Percentiles rank a stretch among this genome's conserved stretches.
Conservation (phyloP, 2,888 invertebrate genomes). For the Xanthorhoe spadicearia region DNA sequence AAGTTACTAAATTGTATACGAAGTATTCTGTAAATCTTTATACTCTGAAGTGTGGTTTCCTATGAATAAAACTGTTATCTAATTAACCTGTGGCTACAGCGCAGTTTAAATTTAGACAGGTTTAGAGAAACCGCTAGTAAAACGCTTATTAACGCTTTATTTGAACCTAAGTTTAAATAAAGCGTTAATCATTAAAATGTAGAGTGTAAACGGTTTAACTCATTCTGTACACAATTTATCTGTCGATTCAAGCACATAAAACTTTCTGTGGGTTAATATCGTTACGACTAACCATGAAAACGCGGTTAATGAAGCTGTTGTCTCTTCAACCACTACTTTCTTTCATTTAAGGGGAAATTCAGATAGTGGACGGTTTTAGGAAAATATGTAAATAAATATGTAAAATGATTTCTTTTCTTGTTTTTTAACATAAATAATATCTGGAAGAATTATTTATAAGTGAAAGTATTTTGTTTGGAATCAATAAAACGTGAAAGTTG, state of each 20-base stretch:
- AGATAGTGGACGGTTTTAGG: neutral
- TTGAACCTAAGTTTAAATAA: neutral
- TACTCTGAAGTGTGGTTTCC: too few relatives aligned
- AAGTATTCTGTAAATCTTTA: too few relatives aligned
- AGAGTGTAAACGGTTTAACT: slow-evolving; percentile 1
- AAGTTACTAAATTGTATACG: too few relatives aligned
- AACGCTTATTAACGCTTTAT: neutral
- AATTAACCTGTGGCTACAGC: too few relatives aligned
- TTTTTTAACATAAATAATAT: too few relatives aligned
- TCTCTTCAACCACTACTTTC: slow-evolving; percentile 43
- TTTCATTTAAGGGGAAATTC: slow-evolving; percentile 14
- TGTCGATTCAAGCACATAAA: slow-evolving; percentile 23
- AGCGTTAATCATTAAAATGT: slow-evolving; percentile 1
- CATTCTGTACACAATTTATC: slow-evolving; percentile 3
- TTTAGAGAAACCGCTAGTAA: neutral
- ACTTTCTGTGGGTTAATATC: slow-evolving; percentile 48
- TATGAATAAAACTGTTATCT: too few relatives aligned
- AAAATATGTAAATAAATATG: neutral
- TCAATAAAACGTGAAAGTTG: too few relatives aligned
- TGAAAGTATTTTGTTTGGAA: too few relatives aligned
- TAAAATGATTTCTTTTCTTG: too few relatives aligned
- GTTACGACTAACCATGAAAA: slow-evolving; percentile 54
- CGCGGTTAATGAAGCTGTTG: slow-evolving; percentile 53
- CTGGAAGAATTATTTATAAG: too few relatives aligned
- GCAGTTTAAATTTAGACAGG: neutral